A percentile compares a stretch with the other conserved stretches of the same genome.
Evolutionary conservation across 2,797 vertebrate genomes (phyloP).

Genomic region (Benthosema pterotum): DNA sequence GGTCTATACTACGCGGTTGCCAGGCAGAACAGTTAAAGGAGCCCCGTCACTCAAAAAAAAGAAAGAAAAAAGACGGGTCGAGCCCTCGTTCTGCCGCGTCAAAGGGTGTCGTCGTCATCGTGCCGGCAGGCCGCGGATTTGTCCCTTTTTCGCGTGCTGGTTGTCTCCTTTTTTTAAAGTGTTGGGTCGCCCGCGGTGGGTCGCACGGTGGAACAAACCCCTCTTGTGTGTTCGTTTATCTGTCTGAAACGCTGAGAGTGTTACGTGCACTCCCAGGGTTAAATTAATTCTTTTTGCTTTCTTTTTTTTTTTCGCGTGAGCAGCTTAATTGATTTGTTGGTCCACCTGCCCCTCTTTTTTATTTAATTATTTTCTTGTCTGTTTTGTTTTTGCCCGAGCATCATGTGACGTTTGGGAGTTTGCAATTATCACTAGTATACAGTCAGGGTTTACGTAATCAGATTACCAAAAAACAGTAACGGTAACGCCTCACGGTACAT

Average conservation of each 20-base stretch:
- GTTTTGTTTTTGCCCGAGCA: slow-evolving; percentile 60
- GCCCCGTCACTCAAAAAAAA: slow-evolving; percentile 65
- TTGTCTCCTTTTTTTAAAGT: slow-evolving; percentile 68
- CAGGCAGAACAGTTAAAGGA: slow-evolving; percentile 84
- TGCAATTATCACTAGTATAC: too few species aligned
- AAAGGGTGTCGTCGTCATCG: slow-evolving; percentile 66
- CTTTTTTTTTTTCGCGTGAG: slow-evolving; percentile 18
- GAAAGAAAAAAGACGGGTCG: slow-evolving; percentile 32
- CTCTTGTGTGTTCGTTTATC: too few species aligned
- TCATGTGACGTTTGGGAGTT: slow-evolving; percentile 62
- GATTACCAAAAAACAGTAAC: too few species aligned
- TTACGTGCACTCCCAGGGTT: too few species aligned
- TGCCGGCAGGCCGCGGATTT: slow-evolving; percentile 67
- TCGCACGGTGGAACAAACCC: not conserved
- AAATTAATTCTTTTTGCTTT: too few species aligned
- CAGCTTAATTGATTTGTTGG: slow-evolving; percentile 68
- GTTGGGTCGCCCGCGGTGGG: slow-evolving; percentile 54
- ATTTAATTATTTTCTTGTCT: too few species aligned
- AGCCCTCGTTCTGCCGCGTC: slow-evolving; percentile 65
- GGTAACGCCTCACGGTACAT: too few species aligned
- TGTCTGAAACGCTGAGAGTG: too few species aligned
- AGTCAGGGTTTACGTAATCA: too few species aligned
- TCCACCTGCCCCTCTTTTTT: slow-evolving; percentile 13
- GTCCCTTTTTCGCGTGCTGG: slow-evolving; percentile 75
- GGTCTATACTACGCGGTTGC: slow-evolving; percentile 60